Evolutionary conservation across 2,888 invertebrate species (phyloP), one percentile per base, ranked within the genome.

Genomic region (Cheilosia variabilis): DNA sequence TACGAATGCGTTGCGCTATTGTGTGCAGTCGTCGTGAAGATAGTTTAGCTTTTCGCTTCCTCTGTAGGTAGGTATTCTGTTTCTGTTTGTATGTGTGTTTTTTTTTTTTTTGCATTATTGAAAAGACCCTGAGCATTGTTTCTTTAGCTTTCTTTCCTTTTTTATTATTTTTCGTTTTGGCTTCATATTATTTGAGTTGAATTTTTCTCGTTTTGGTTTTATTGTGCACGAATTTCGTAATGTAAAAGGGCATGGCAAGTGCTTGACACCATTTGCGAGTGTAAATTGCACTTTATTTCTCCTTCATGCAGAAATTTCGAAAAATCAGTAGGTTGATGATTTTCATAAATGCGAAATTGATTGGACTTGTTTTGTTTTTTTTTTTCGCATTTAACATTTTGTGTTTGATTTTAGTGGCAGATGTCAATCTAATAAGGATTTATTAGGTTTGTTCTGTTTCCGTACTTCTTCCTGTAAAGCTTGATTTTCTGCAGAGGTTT

Each of bases 241-340:
- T 65, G 55, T n/a, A 79, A 79, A 80, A 80, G 75, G 69, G 80
- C 75, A 84, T 71, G 75, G 83, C 69, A 79, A 84, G 76, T 80
- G 68, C 62, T 84, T 84, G 80, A 76, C 75, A 84, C 60, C 80
- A 60, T 75, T 84, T 31, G 47, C 53, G 53, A 75, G 60, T 60
- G 62, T 69, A 58, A 65, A 68, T 58, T 83, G 63, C 68, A 58
- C 22, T 83, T 83, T 63, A 43, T 57, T 72, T 71, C 47, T 19
- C 6, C 31, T 65, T 73, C 55, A 47, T 47, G 47, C 43, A 50
- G 52, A 72, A 52, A 37, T 37, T 57, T 34, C 34, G 13, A 57
- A 22, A 45, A 45, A 19, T 19, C n/a, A 45, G n/a, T 37, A 3
- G 37, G 37, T 13, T 37, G 37, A 37, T 34, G 31, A 34, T 34